These are phyloP conservation scores for Brevimyrus niger DNA, from an alignment of 2,113 vertebrate genomes.

Conservation along the genomic window DNA sequence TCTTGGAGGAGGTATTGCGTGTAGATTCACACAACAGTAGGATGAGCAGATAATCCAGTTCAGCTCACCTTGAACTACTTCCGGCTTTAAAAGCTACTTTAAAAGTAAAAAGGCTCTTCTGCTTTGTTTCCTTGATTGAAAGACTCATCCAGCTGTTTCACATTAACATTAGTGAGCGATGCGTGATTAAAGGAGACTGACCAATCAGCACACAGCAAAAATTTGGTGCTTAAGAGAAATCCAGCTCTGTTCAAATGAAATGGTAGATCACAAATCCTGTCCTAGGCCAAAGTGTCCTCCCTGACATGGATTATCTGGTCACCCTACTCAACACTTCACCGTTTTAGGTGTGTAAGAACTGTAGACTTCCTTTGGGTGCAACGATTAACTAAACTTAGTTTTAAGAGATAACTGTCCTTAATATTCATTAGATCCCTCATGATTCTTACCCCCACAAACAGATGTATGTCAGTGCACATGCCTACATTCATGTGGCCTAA, in stretches of 20 bases:
- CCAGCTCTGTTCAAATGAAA: neutral
- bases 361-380: neutral
- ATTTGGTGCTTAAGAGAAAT: neutral
- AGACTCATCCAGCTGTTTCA: neutral
- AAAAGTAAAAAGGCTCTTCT: neutral
- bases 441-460: neutral
- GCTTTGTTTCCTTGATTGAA: neutral
- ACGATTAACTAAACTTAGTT: neutral
- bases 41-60: neutral
- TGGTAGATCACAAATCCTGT: neutral
- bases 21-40: neutral
- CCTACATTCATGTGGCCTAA: neutral
- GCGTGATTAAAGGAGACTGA: neutral
- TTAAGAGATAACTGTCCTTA: neutral
- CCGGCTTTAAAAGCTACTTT: neutral
- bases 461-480: neutral
- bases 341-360: neutral
- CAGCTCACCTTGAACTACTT: neutral
- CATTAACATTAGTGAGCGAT: neutral
- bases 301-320: neutral
- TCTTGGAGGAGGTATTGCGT: slow-evolving; percentile 9
- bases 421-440: neutral
- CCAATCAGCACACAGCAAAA: neutral
- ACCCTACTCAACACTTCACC: neutral
- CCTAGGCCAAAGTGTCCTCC: neutral